A percentile compares a stretch with the other conserved stretches of the same genome.
Conservation (phyloP, 2,113 vertebrate species). For the Aix galericulata region DNA sequence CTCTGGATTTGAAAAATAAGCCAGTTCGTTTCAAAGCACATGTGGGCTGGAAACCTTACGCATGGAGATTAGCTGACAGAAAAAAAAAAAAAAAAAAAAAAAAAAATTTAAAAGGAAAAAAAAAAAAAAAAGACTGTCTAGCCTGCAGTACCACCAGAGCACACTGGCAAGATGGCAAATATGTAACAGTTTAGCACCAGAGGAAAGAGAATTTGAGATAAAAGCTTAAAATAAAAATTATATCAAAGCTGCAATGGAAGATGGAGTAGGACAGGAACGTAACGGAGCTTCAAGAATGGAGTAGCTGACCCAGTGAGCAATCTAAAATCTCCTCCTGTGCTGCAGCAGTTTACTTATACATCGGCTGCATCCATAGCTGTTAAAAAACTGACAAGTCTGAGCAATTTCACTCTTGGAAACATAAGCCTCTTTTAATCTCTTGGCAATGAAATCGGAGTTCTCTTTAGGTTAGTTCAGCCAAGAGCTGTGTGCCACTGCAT, state of each 20-base stretch:
- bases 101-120: neutral
- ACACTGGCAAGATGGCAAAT: neutral
- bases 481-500: neutral
- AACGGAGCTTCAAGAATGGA: neutral
- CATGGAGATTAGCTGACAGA: neutral
- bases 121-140: neutral
- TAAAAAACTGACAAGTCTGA: conserved; percentile 48
- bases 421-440: conserved; percentile 36
- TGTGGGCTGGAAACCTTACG: neutral
- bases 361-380: conserved; percentile 8
- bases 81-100: neutral
- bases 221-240: conserved; percentile 37
- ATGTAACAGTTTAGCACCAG: neutral
- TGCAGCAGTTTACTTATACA: conserved; percentile 25
- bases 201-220: neutral
- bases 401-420: conserved; percentile 54
- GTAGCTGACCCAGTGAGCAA: neutral
- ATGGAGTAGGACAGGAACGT: neutral
- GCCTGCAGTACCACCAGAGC: neutral
- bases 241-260: neutral
- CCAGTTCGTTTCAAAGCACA: neutral
- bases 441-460: neutral
- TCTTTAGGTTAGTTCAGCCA: conserved; percentile 43
- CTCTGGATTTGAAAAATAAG: neutral
- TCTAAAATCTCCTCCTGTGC: neutral